phyloP scores from a whole-genome alignment of 1,140 invertebrate species.

The Portunus trituberculatus region DNA sequence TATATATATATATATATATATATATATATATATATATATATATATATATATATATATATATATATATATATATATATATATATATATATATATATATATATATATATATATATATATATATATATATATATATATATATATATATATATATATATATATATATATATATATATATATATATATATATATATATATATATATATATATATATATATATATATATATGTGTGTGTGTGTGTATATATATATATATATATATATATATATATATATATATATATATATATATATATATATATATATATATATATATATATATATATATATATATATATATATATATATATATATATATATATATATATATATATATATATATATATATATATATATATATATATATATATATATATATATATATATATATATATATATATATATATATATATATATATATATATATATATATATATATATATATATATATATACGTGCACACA shows the following conservation, averaged over 20 bases:
- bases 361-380: constrained; percentile 51
- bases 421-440: constrained; percentile 28
- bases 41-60: background rate
- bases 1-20: background rate
- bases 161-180: background rate
- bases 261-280: background rate
- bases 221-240: background rate
- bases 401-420: constrained; percentile 43
- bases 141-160: constrained; percentile 51
- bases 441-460: constrained; percentile 7
- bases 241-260: constrained; percentile 42
- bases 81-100: background rate
- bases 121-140: background rate
- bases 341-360: background rate
- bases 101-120: constrained; percentile 51
- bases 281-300: constrained; percentile 50
- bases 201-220: constrained; percentile 35
- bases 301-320: background rate
- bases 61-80: constrained; percentile 51
- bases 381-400: background rate
- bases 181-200: constrained; percentile 33
- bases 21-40: constrained; percentile 48
- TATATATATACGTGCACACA: background rate
- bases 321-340: constrained; percentile 51
- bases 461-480: constrained; percentile 42